Percentiles rank a stretch among this genome's conserved stretches.
Evolutionary conservation across 2,888 invertebrate species (phyloP).

Genomic region (Platypus cylindrus): DNA sequence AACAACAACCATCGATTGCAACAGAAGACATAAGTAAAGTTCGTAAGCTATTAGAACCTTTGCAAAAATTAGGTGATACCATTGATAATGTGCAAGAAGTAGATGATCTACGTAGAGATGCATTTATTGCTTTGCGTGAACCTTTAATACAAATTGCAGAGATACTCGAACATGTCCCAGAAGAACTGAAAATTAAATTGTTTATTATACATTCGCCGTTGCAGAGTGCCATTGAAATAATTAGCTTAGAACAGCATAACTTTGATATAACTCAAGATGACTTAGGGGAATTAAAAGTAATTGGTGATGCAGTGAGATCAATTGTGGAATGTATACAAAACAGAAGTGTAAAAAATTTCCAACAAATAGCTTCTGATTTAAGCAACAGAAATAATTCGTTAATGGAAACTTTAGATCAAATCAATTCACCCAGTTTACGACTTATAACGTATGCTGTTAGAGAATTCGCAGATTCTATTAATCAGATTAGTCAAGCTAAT

Average conservation of each 20-base stretch:
- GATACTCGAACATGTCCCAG: constrained; percentile 22
- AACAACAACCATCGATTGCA: constrained; percentile 20
- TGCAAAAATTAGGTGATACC: constrained; percentile 24
- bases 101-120: constrained; percentile 20
- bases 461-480: constrained; percentile 16
- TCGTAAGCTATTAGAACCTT: constrained; percentile 23
- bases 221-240: constrained; percentile 28
- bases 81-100: constrained; percentile 23
- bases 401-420: constrained; percentile 10
- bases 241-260: constrained; percentile 27
- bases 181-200: constrained; percentile 21
- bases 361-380: constrained; percentile 5
- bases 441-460: constrained; percentile 16
- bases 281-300: constrained; percentile 7
- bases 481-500: constrained; percentile 8
- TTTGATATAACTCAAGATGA: constrained; percentile 22
- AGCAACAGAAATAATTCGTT: constrained; percentile 5
- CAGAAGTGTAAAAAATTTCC: constrained; percentile 7
- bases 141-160: constrained; percentile 27
- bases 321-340: constrained; percentile 8
- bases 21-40: constrained; percentile 25
- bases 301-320: constrained; percentile 6
- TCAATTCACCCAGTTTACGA: constrained; percentile 17
- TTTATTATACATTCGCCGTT: constrained; percentile 23
- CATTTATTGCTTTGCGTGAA: constrained; percentile 21